Conservation (phyloP, 2,113 vertebrate species). For the Urocolius indicus region DNA sequence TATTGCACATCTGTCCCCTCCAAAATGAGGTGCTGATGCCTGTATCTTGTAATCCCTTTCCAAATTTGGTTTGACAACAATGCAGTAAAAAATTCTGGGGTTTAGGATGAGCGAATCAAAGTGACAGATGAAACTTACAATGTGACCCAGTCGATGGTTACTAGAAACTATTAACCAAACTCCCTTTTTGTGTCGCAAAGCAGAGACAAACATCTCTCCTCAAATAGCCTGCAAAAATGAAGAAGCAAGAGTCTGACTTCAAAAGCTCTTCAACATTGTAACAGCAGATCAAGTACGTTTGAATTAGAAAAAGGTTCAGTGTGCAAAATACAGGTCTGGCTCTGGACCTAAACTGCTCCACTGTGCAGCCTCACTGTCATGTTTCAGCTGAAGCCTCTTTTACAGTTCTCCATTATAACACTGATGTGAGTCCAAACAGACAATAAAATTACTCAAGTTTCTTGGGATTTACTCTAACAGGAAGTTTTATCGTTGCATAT, state of each 20-base stretch:
- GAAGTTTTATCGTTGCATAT: conserved; percentile 51
- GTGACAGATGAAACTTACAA: not conserved
- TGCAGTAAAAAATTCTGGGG: not conserved
- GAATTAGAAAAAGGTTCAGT: conserved; percentile 59
- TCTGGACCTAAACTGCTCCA: not conserved
- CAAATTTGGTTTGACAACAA: not conserved
- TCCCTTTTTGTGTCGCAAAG: not conserved
- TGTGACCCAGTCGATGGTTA: not conserved
- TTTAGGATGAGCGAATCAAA: not conserved
- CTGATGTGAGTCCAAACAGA: conserved; percentile 47
- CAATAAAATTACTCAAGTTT: conserved; percentile 27
- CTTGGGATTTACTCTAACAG: conserved; percentile 48
- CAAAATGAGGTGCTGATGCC: not conserved
- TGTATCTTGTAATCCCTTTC: not conserved
- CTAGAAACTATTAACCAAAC: not conserved
- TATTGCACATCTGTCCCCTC: rapidly evolving
- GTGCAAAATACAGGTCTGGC: not conserved
- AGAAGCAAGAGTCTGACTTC: conserved; percentile 20
- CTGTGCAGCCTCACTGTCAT: conserved; percentile 23
- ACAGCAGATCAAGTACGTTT: conserved; percentile 51
- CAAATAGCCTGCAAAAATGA: not conserved
- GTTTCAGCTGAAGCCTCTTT: conserved; percentile 55
- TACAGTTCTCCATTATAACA: conserved; percentile 12
- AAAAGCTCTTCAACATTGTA: conserved; percentile 20
- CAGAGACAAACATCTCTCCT: not conserved